Evolutionary conservation across 92 coral and sea anemone species (phyloP).

Genomic region (Porites divaricata): DNA sequence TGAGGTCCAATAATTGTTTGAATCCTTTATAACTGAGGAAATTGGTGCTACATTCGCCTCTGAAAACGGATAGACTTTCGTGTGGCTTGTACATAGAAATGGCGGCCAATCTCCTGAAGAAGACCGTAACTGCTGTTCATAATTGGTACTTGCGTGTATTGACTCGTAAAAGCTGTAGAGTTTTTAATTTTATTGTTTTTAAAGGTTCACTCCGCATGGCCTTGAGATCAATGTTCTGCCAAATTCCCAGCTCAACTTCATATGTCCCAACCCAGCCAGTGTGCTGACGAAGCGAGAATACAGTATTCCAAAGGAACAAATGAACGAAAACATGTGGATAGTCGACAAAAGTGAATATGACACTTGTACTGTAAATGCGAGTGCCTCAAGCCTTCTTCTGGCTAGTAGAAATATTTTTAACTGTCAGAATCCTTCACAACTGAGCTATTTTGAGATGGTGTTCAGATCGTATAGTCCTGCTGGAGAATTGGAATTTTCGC

Average conservation of each 20-base stretch:
- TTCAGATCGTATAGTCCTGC: constrained; percentile 62
- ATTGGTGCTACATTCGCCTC: no score
- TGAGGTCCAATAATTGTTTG: no score
- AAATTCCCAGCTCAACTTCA: constrained; percentile 48
- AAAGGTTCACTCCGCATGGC: constrained; percentile 30
- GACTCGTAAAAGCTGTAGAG: no score
- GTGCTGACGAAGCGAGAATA: constrained; percentile 33
- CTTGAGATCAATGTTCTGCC: constrained; percentile 43
- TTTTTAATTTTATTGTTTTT: background rate
- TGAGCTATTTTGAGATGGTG: constrained; percentile 57
- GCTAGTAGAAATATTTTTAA: constrained; percentile 31
- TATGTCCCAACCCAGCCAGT: constrained; percentile 78
- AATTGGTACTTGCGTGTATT: no score
- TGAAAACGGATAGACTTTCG: no score
- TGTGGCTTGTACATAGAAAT: no score
- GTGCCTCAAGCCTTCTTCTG: constrained; percentile 11
- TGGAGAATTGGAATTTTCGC: constrained; percentile 60
- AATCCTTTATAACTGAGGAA: no score
- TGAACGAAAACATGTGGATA: constrained; percentile 83
- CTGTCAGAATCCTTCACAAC: constrained; percentile 55
- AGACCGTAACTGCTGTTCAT: no score
- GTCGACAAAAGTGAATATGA: constrained; percentile 73
- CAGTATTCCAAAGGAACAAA: constrained; percentile 56
- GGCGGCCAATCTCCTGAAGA: no score
- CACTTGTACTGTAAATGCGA: constrained; percentile 65